Base-by-base conservation (phyloP, 2,113 vertebrate species). In the Lophius piscatorius region DNA sequence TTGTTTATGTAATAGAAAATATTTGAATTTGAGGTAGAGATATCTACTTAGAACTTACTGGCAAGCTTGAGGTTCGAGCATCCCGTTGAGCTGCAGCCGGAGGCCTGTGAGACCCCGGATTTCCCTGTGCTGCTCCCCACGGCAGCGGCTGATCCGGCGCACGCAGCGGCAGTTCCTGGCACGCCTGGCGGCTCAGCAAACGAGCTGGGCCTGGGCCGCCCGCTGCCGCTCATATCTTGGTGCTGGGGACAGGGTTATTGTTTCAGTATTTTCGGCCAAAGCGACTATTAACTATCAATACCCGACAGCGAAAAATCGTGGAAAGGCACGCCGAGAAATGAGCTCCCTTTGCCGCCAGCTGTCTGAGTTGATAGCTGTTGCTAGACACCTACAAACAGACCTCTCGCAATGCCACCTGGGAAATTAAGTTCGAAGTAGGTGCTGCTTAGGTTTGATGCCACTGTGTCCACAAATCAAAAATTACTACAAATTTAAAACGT, bases 201-300 rank as follows among this genome's bases (percentile, higher is more conserved):
- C 86, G 91, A 92, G 90, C 90, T 92, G 74, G 91, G 91, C 87
- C 91, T 92, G 86, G 89, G 87, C 90, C 91, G 89, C 87, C 90
- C 91, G 90, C 89, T 92, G 91, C 89, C 91, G 91, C 89, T 92
- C 91, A 92, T 92, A 86, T 91, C 91, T 90, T 76, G 81, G 80
- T 83, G 83, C 78, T 83, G 82, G 74, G 85, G 51, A 88, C 84
- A 87, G 85, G 69, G 74, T 86, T 76, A 58, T 72, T 26, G 51
- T 75, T 73, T 59, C 64, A 61, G 74, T 73, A 42, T 64, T 47
- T 81, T 44, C 64, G 67, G 61, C 76, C 71, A 60, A n/a, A 74
- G 49, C 51, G 75, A 74, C 58, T 76, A 52, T 66, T 45, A 70
- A 63, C 31, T 36, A 21, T 62, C 24, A 48, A 74, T 11, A 64